Evolutionary conservation across 2,113 vertebrate genomes (phyloP), one percentile per base, ranked within the genome.

Genomic region (Microtus pennsylvanicus): DNA sequence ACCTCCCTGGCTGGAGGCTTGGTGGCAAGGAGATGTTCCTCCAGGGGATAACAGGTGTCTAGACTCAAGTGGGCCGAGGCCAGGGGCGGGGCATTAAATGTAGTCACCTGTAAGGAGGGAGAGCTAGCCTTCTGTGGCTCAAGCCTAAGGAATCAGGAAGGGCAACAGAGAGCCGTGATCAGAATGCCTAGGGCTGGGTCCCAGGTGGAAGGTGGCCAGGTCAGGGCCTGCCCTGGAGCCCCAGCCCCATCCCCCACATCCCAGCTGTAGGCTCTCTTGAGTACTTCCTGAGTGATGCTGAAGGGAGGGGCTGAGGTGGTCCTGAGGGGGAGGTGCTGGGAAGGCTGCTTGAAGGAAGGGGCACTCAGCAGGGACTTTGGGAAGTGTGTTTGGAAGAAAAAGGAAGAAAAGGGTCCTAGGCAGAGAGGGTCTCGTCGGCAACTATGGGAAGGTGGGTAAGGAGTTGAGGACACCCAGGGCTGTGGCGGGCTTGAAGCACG

Each of bases 341-440:
- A 94, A 50, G 75, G 26, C 87, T 93, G 50, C 90, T 63, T n/a
- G 38, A 85, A 93, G 52, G 78, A 93, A 33, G 76, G 22, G 33
- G 75, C 47, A 8, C 38, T 74, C 61, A 47, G 80, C 14, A 80
- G 83, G 67, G 21, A 26, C 77, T 30, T 96, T 83, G 75, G 65
- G 16, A 86, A 90, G 77, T 94, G 72, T 86, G n/a, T 72, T 10
- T 38, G 26, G 77, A 87, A 55, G 75, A 91, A 30, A 87, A 82
- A 85, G 78, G 24, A 0, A 70, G 65, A 45, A 47, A 94, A 38
- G 67, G 7, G 9, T 3, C 26, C 17, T 1, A 16, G 61, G 42
- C 75, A 24, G 74, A 55, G 74, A 58, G 72, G 38, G n/a, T 24
- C 69, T 42, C 3, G 3, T 61, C 33, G 61, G 52, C 6, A 45